phyloP scores from a whole-genome alignment of 2,888 invertebrate genomes.

The Augiades crinisus region DNA sequence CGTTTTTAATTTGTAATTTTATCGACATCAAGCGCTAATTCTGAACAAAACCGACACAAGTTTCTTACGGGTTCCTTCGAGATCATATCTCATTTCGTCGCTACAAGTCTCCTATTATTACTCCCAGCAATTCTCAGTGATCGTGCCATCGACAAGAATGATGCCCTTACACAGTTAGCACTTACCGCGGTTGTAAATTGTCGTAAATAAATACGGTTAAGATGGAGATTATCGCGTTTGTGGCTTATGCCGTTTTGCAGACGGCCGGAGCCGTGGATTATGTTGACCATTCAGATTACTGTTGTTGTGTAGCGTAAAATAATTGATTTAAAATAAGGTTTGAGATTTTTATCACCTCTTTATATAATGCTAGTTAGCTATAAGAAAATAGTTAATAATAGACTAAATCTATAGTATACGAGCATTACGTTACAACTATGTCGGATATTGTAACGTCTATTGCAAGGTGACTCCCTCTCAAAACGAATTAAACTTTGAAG shows the following conservation, averaged over 20 bases:
- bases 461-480: too few species aligned
- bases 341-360: too few species aligned
- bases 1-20: neutral
- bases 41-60: neutral
- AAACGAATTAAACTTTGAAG: too few species aligned
- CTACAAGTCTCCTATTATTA: constrained; percentile 1
- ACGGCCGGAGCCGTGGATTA: too few species aligned
- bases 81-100: constrained; percentile 2
- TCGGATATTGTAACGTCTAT: too few species aligned
- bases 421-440: too few species aligned
- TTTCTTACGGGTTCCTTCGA: neutral
- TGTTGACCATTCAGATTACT: neutral
- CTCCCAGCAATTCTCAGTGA: neutral
- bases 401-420: too few species aligned
- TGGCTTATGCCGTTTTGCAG: constrained; percentile 16
- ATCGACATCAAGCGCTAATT: neutral
- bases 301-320: neutral
- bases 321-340: neutral
- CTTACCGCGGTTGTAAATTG: constrained; percentile 11
- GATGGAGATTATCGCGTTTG: neutral
- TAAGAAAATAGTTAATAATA: too few species aligned
- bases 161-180: constrained; percentile 11
- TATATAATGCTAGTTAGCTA: too few species aligned
- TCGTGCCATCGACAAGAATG: constrained; percentile 11
- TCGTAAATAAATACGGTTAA: constrained; percentile 8